Evolutionary conservation across 2,888 invertebrate species (phyloP).

Genomic region (Apamea epomidion): DNA sequence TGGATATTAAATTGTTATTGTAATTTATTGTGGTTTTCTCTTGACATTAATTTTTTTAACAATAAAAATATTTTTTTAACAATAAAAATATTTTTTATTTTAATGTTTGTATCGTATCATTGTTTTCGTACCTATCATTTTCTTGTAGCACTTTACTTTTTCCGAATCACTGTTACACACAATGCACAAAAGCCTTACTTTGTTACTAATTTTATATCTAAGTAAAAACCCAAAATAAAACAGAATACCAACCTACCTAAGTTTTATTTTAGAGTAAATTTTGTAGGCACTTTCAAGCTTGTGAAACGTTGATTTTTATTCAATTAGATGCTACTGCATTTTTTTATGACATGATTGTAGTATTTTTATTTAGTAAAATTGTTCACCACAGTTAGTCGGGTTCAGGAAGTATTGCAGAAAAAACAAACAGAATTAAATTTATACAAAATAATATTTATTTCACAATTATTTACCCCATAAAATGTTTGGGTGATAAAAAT

Average conservation of each 20-base stretch:
- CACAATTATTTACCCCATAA: constrained; percentile 77
- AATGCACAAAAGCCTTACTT: neutral
- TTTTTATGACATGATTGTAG: neutral
- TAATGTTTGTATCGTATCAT: neutral
- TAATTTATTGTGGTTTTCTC: neutral
- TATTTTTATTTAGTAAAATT: neutral
- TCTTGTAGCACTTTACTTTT: neutral
- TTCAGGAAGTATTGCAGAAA: constrained; percentile 24
- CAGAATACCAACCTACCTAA: neutral
- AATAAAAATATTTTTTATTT: fast-evolving
- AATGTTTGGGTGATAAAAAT: constrained; percentile 74
- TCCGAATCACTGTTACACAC: neutral
- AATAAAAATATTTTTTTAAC: fast-evolving
- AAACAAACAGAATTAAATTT: constrained; percentile 64
- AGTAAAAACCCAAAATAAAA: neutral
- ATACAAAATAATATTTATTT: constrained; percentile 87
- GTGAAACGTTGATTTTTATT: neutral
- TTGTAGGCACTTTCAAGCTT: neutral
- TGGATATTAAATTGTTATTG: neutral
- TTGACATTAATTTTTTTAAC: neutral
- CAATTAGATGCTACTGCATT: fast-evolving
- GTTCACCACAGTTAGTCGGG: neutral
- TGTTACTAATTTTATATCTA: no score
- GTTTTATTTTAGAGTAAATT: neutral
- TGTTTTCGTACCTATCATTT: neutral